These are phyloP conservation scores for Pelagia noctiluca DNA, from an alignment of 30 jellyfish, hydroid and myxozoan genomes.

Conservation along the genomic window DNA sequence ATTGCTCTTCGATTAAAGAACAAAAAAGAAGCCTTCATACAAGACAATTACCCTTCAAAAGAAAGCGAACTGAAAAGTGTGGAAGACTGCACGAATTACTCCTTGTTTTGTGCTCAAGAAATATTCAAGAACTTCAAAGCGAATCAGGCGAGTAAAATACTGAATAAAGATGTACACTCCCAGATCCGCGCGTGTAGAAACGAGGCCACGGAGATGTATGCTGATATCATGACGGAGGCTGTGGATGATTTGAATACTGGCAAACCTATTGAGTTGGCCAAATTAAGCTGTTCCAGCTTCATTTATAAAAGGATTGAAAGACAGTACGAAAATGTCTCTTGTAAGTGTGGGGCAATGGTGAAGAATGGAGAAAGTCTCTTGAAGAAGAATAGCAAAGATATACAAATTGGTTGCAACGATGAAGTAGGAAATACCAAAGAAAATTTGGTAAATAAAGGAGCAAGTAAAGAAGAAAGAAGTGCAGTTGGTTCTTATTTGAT, in stretches of 20 bases:
- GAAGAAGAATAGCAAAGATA: too few relatives aligned
- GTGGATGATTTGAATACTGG: slow-evolving; percentile 37
- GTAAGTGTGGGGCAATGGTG: slow-evolving; percentile 23
- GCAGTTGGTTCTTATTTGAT: slow-evolving; percentile 33
- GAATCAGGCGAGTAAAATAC: slow-evolving; percentile 11
- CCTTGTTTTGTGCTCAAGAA: slow-evolving; percentile 50
- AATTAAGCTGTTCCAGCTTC: slow-evolving; percentile 30
- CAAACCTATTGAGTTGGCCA: not conserved
- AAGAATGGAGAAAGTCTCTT: too few relatives aligned
- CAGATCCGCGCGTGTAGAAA: slow-evolving; percentile 24
- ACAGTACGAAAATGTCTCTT: not conserved
- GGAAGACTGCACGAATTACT: slow-evolving; percentile 20
- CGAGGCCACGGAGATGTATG: slow-evolving; percentile 41
- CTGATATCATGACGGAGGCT: slow-evolving; percentile 35
- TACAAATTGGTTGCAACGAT: too few relatives aligned
- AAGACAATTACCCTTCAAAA: slow-evolving; percentile 5
- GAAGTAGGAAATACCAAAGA: too few relatives aligned
- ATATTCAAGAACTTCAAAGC: slow-evolving; percentile 3
- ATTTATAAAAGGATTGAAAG: slow-evolving; percentile 20
- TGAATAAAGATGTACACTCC: not conserved
- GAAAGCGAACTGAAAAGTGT: slow-evolving; percentile 19
- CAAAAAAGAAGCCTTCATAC: slow-evolving; percentile 21
- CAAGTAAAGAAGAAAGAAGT: not conserved
- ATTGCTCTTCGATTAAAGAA: slow-evolving; percentile 49
- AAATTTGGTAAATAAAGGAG: too few relatives aligned